These are phyloP conservation scores for Cossypha heuglini DNA, from an alignment of 2,797 vertebrate genomes.

Conservation along the genomic window DNA sequence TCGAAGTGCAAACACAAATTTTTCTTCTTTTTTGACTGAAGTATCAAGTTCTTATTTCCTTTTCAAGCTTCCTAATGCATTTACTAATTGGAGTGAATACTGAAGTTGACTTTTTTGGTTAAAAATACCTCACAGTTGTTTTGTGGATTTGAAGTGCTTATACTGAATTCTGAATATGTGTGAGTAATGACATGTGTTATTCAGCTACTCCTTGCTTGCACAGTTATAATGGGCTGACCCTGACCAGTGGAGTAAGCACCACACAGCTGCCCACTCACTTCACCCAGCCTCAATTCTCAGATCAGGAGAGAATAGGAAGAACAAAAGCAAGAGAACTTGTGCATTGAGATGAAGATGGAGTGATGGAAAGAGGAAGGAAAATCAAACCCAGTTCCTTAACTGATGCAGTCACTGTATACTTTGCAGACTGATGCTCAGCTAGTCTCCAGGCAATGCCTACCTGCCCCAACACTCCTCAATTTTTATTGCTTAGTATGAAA, in stretches of 20 bases:
- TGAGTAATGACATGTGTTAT: fast-evolving
- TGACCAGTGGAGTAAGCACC: neutral
- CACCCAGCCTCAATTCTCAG: fast-evolving
- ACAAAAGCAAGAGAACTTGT: neutral
- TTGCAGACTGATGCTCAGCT: neutral
- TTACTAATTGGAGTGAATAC: neutral
- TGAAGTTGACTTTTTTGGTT: neutral
- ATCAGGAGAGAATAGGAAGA: neutral
- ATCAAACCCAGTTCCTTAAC: neutral
- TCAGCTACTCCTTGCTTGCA: neutral
- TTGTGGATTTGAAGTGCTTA: neutral
- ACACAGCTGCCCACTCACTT: neutral
- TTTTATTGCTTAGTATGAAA: neutral
- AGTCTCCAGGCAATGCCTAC: neutral
- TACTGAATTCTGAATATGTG: neutral
- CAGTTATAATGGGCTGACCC: neutral
- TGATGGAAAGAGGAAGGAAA: neutral
- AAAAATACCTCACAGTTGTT: neutral
- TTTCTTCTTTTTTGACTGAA: neutral
- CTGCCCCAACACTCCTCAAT: neutral
- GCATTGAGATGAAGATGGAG: neutral
- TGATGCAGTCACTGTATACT: fast-evolving
- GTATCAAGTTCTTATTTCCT: neutral
- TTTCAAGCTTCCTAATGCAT: neutral
- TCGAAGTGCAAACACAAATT: neutral